Evolutionary conservation across 2,888 invertebrate genomes (phyloP).

Genomic region (Eupithecia dodoneata): DNA sequence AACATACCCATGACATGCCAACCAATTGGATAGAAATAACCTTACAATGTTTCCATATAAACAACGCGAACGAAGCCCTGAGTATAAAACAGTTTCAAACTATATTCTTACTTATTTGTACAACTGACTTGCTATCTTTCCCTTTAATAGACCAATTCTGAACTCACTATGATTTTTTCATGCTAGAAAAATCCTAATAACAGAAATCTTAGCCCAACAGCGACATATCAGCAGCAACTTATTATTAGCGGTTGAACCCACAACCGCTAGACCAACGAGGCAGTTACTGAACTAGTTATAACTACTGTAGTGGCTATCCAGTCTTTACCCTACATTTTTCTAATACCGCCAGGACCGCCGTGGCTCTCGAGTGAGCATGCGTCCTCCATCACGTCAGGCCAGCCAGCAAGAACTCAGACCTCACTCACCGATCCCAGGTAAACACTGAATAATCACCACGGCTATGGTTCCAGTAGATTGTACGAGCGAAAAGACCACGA

Average conservation of each 20-base stretch:
- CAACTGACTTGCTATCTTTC: neutral
- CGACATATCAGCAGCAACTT: too few relatives aligned
- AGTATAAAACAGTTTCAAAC: neutral
- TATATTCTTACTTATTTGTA: neutral
- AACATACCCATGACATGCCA: too few relatives aligned
- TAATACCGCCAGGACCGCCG: constrained; percentile 86
- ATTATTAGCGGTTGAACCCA: too few relatives aligned
- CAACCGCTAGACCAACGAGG: too few relatives aligned
- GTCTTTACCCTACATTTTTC: constrained; percentile 17
- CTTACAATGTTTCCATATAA: too few relatives aligned
- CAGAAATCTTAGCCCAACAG: too few relatives aligned
- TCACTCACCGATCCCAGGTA: constrained; percentile 91
- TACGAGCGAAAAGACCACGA: neutral
- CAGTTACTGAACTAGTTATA: too few relatives aligned
- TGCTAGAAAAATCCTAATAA: too few relatives aligned
- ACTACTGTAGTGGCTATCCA: too few relatives aligned
- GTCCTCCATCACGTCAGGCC: constrained; percentile 92
- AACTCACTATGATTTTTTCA: neutral
- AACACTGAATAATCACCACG: neutral
- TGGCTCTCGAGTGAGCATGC: constrained; percentile 90
- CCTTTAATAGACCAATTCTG: neutral
- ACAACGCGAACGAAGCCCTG: too few relatives aligned
- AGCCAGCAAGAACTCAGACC: constrained; percentile 93
- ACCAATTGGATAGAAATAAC: too few relatives aligned
- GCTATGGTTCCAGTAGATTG: neutral